Conservation (phyloP, 1,140 invertebrate species). For the Adoxophyes honmai region DNA sequence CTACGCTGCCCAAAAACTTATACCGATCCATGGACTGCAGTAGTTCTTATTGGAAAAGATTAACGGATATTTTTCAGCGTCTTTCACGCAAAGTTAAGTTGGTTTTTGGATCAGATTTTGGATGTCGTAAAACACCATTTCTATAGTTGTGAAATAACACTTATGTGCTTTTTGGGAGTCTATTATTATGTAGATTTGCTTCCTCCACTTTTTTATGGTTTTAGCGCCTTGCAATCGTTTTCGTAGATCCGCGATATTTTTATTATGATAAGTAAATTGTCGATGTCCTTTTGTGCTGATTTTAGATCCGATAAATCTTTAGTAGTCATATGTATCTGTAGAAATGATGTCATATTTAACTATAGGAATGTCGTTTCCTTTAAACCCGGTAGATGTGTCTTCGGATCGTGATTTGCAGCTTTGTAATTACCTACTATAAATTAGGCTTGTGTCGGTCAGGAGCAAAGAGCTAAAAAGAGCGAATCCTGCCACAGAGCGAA, state of each 20-base stretch:
- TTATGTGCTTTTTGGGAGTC: slow-evolving; percentile 5
- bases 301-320: background rate
- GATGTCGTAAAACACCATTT: slow-evolving; percentile 5
- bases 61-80: no score
- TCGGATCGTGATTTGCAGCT: no score
- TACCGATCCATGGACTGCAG: no score
- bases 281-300: slow-evolving; percentile 1
- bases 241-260: background rate
- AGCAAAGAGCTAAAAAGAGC: no score
- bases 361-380: no score
- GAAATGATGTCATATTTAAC: slow-evolving; percentile 3
- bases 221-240: background rate
- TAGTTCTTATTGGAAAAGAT: no score
- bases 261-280: background rate
- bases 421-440: no score
- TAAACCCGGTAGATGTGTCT: no score
- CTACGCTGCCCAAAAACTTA: no score
- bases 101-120: background rate
- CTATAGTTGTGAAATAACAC: slow-evolving; percentile 7
- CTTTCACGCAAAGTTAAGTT: background rate
- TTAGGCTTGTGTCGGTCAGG: no score
- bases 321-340: background rate
- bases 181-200: slow-evolving; percentile 11
- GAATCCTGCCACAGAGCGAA: no score
- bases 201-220: background rate